Base-by-base conservation (phyloP, 2,113 vertebrate species). In the Suricata suricatta region DNA sequence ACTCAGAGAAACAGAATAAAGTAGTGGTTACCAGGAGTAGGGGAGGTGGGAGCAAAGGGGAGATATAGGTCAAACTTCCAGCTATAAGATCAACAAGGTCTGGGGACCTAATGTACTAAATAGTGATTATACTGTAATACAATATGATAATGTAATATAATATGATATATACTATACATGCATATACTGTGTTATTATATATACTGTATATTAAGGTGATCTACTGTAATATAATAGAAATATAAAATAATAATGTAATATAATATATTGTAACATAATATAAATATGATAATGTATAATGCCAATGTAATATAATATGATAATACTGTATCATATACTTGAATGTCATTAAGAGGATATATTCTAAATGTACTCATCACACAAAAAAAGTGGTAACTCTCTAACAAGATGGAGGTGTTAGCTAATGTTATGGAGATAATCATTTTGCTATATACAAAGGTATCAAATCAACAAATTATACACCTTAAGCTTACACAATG, bases 341-440 rank as follows among this genome's bases (percentile, higher is more conserved):
- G 29, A 23, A 16, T 52, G 57, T 64, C n/a, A n/a, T 60, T n/a
- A 76, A 88, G 29, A 72, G 9, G 79, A 17, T 50, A 90, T 44
- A 50, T 64, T 27, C 25, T 47, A 66, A 79, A n/a, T 25, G 21
- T 14, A 83, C 33, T 54, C 54, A 27, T 38, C 41, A n/a, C 86
- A 52, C 8, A 7, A 77, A 89, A 66, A 4, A 47, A 66, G 27
- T 35, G 19, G 8, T 71, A 82, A 54, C 33, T 52, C 2, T 47
- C 3, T 72, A 14, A 41, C 27, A 1, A 0, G 4, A 82, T 12
- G 6, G 41, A 38, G 1, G 9, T 17, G 7, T 29, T 50, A 35
- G 23, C 41, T 89, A 66, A 71, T 8, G 15, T 29, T 50, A 14
- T 23, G n/a, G 21, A 54, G 29, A 29, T 41, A 10, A 76, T n/a